Evolutionary conservation across 2,888 invertebrate genomes (phyloP).

Genomic region (Macropis europaea): DNA sequence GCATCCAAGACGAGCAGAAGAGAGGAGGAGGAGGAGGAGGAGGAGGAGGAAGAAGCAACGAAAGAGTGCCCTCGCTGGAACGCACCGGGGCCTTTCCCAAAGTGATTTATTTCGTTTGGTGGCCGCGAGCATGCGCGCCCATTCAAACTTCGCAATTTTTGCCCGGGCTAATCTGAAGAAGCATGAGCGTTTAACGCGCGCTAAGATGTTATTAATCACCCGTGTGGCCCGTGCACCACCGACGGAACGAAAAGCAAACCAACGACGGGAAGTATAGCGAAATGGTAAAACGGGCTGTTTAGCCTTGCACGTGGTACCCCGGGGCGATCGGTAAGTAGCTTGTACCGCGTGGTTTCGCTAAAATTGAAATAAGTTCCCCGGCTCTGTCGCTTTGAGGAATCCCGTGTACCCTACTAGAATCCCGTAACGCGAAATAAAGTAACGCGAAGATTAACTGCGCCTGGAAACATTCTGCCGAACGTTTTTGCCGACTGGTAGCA

Average conservation of each 20-base stretch:
- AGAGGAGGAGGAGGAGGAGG: background rate
- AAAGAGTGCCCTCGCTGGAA: constrained; percentile 47
- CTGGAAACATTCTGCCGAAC: constrained; percentile 23
- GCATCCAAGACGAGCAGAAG: background rate
- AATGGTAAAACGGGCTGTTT: constrained; percentile 51
- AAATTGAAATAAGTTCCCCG: constrained; percentile 53
- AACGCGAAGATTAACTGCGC: constrained; percentile 42
- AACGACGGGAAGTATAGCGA: background rate
- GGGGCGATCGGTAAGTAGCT: constrained; percentile 42
- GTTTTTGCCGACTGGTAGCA: background rate
- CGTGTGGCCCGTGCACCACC: constrained; percentile 34
- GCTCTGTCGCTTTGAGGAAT: too few relatives aligned
- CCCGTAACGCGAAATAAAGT: constrained; percentile 31
- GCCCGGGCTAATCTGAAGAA: constrained; percentile 64
- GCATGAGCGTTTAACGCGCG: constrained; percentile 64
- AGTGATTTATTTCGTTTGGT: constrained; percentile 64
- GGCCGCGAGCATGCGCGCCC: constrained; percentile 50
- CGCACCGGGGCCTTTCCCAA: constrained; percentile 50
- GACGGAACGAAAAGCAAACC: constrained; percentile 30
- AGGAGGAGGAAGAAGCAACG: constrained; percentile 24
- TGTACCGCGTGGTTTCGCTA: constrained; percentile 38
- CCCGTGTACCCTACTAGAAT: too few relatives aligned
- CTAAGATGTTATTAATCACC: constrained; percentile 67
- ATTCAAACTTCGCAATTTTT: constrained; percentile 66
- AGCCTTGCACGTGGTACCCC: constrained; percentile 53